Conservation (phyloP, 2,888 invertebrate species). For the Xanthia icteritia region DNA sequence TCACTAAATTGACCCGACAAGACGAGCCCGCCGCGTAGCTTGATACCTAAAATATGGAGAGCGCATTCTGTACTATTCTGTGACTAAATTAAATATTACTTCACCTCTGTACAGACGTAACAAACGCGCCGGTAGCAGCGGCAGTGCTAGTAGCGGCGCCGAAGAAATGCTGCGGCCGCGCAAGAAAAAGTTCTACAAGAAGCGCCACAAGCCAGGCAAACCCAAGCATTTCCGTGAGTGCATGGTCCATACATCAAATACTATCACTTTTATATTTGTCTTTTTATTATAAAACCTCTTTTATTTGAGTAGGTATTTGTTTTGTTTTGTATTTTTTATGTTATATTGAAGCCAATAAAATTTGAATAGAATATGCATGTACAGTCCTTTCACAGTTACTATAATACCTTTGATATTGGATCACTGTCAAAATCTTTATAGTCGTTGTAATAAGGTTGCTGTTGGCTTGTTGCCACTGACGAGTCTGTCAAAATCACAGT, state of each 20-base stretch:
- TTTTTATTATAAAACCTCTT: not conserved
- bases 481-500: no score
- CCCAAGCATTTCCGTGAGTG: conserved; percentile 87
- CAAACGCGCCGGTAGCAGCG: conserved; percentile 88
- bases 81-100: no score
- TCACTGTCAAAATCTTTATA: no score
- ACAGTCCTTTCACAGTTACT: not conserved
- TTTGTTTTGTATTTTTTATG: not conserved
- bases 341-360: not conserved
- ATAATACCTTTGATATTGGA: not conserved
- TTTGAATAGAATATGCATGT: not conserved
- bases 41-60: no score
- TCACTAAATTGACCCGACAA: no score
- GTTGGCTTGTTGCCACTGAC: no score
- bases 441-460: no score
- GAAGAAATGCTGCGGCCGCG: conserved; percentile 88
- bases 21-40: no score
- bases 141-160: conserved; percentile 88
- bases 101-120: conserved; percentile 75
- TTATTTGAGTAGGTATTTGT: not conserved
- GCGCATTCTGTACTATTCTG: no score
- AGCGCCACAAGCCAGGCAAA: conserved; percentile 91
- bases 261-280: conserved; percentile 69
- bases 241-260: conserved; percentile 73
- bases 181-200: conserved; percentile 92